Evolutionary conservation across 2,888 invertebrate genomes (phyloP).

Genomic region (Pachycephus smyrnensis): DNA sequence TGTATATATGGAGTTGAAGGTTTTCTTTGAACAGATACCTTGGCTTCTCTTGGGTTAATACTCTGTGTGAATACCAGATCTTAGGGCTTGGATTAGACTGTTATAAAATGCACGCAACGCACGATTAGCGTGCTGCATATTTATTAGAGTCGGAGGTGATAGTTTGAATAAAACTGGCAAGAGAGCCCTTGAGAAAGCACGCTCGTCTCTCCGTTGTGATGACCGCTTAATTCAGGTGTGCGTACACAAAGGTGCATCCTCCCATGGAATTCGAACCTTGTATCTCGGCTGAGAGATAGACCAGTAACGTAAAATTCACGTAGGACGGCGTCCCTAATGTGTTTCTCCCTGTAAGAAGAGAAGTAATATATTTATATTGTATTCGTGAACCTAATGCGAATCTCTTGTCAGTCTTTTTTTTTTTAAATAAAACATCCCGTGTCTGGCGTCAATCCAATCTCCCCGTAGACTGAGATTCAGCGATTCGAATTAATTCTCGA

Average conservation of each 20-base stretch:
- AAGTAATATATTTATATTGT: neutral
- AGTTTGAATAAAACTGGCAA: neutral
- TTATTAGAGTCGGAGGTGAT: slow-evolving; percentile 15
- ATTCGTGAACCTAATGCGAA: neutral
- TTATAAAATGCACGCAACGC: slow-evolving; percentile 30
- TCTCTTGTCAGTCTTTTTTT: neutral
- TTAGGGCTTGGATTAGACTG: neutral
- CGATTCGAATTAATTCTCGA: neutral
- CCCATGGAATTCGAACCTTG: slow-evolving; percentile 19
- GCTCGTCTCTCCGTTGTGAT: slow-evolving; percentile 29
- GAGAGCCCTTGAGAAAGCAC: neutral
- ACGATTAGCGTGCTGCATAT: slow-evolving; percentile 30
- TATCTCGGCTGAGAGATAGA: slow-evolving; percentile 1
- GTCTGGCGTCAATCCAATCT: neutral
- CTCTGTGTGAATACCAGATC: neutral
- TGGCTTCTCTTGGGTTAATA: neutral
- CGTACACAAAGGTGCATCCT: slow-evolving; percentile 44
- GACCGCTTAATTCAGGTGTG: slow-evolving; percentile 42
- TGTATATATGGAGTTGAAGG: neutral
- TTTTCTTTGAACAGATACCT: neutral
- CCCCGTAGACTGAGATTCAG: neutral
- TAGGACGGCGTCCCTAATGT: neutral
- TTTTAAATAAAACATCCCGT: neutral
- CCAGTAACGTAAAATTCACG: neutral
- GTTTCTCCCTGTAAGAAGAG: neutral